Evolutionary conservation across 2,888 invertebrate genomes (phyloP).

Genomic region (Drosophila niveifrons): DNA sequence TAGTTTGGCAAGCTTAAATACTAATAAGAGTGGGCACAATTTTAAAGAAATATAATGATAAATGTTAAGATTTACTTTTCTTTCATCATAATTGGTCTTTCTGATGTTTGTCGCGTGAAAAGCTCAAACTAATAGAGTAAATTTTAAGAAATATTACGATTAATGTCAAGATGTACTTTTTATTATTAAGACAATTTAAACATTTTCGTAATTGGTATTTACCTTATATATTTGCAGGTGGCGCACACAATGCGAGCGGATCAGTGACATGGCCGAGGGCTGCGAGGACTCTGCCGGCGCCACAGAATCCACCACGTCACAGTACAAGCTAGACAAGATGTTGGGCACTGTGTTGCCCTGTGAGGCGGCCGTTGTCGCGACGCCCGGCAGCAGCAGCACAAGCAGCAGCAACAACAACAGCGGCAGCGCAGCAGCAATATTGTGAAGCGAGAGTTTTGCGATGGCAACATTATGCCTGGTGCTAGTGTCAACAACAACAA

Average conservation of each 20-base stretch:
- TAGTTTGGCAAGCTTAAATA: no score
- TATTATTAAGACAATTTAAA: no score
- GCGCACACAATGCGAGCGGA: conserved; percentile 76
- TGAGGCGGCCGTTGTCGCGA: conserved; percentile 85
- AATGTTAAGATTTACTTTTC: no score
- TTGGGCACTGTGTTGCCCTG: conserved; percentile 85
- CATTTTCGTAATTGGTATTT: background rate
- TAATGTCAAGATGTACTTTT: no score
- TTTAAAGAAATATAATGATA: no score
- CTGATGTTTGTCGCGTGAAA: no score
- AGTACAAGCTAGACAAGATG: conserved; percentile 80
- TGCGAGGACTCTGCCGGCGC: conserved; percentile 86
- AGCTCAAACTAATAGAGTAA: no score
- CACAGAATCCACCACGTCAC: conserved; percentile 70
- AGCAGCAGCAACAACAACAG: conserved; percentile 39
- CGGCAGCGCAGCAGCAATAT: conserved; percentile 74
- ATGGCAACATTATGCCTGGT: conserved; percentile 79
- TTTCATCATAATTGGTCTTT: no score
- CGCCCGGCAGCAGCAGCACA: conserved; percentile 71
- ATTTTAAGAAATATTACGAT: no score
- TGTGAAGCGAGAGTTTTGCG: conserved; percentile 84
- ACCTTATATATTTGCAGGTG: conserved; percentile 88
- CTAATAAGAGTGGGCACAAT: no score
- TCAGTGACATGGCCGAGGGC: conserved; percentile 92
- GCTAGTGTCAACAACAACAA: conserved; percentile 72